Conservation (phyloP, 2,113 vertebrate species). For the Orcinus orca region DNA sequence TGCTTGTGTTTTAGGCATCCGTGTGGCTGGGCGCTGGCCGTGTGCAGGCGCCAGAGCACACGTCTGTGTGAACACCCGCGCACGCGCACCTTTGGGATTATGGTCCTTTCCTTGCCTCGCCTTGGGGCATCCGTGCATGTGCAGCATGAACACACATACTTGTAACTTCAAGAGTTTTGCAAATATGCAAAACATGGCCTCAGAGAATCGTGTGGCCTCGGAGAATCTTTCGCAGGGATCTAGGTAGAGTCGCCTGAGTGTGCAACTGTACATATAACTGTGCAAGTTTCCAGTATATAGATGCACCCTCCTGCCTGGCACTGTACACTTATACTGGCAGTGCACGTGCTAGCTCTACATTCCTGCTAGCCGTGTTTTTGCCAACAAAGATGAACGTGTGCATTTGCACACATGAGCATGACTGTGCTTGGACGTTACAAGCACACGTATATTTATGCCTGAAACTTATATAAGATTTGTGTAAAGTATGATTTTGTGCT, state of each 20-base stretch:
- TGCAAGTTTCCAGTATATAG: background rate
- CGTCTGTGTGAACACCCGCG: background rate
- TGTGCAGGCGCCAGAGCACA: conserved; percentile 12
- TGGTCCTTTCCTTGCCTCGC: background rate
- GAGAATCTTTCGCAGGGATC: background rate
- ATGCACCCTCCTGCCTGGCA: background rate
- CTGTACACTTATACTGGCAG: background rate
- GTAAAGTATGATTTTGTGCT: background rate
- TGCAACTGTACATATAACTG: background rate
- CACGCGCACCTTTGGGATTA: background rate
- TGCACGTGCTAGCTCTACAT: background rate
- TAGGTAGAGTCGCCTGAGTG: background rate
- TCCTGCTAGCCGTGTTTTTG: background rate
- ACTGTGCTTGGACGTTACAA: background rate
- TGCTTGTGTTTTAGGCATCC: conserved; percentile 4
- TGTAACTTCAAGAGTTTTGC: conserved; percentile 36
- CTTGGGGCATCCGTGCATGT: background rate
- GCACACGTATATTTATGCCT: background rate
- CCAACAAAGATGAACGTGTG: background rate
- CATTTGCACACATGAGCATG: background rate
- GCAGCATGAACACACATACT: background rate
- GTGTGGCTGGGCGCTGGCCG: background rate
- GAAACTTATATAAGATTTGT: background rate
- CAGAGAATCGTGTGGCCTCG: background rate
- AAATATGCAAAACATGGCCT: background rate